Evolutionary conservation across 2,797 vertebrate genomes (phyloP), one percentile per base, ranked within the genome.

Genomic region (Bovichtus diacanthus): DNA sequence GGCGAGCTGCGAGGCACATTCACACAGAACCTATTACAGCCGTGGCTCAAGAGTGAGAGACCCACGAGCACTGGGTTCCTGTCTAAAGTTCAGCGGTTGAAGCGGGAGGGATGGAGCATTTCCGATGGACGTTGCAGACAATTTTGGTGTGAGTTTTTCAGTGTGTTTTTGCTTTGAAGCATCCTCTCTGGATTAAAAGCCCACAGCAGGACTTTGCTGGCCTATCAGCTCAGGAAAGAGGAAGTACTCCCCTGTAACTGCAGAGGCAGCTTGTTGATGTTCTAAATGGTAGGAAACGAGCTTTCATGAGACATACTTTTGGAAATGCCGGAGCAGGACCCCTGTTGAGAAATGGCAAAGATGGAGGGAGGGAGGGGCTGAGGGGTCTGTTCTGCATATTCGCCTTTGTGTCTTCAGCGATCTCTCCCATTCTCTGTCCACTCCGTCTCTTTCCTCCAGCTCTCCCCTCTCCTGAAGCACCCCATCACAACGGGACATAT

Each of bases 1-100:
- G 3, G 27, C 61, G 82, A 46, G 78, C 86, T 87, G 71, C 16
- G 6, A 84, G 88, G 84, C 86, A 87, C 78, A 85, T 89, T 90
- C 80, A 50, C 70, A 80, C 78, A 86, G 85, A 85, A 87, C 63
- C 9, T 53, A 77, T 85, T 76, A 60, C 50, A 71, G 46, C 49
- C 34, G 1, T 65, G 64, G 63, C 77, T 82, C 70, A 38, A 62
- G 70, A 83, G 56, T 2, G 34, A 51, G 21, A 51, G 58, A 69
- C 69, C 70, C 55, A 11, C 73, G 38, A 68, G 58, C 73, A 78
- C 46, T 51, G 34, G 55, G 34, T 73, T 74, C 61, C 70, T 50
- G 49, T 84, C 68, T 54, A 65, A 66, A 70, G 76, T 83, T 87
- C 70, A 88, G 72, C 36, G 62, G 70, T 36, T 63, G 25, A 21